phyloP scores from a whole-genome alignment of 2,113 vertebrate species.

The Catharus minimus region DNA sequence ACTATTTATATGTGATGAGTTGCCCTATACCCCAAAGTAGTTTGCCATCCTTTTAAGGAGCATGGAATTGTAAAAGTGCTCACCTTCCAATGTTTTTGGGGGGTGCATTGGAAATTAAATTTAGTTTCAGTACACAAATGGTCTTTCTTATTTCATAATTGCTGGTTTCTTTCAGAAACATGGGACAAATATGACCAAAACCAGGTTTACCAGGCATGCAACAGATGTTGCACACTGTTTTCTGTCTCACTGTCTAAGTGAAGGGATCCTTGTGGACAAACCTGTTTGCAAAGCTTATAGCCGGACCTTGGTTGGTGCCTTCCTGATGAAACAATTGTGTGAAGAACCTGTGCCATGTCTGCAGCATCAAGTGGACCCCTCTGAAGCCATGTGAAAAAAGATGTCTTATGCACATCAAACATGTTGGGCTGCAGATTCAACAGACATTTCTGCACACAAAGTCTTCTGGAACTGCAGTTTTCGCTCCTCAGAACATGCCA shows the following conservation, averaged over 20 bases:
- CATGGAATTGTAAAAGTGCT: neutral
- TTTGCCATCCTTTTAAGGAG: neutral
- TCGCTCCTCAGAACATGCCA: neutral
- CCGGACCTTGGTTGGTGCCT: neutral
- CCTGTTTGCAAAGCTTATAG: neutral
- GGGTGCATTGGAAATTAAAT: neutral
- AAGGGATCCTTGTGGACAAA: neutral
- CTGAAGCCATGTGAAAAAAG: neutral
- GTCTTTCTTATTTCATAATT: neutral
- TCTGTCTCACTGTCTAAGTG: neutral
- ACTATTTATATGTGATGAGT: neutral
- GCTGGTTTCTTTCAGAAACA: neutral
- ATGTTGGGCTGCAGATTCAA: neutral
- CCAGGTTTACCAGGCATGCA: neutral
- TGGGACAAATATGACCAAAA: fast-evolving
- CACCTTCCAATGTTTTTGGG: neutral
- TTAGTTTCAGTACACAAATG: neutral
- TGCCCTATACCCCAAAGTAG: neutral
- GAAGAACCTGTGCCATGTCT: neutral
- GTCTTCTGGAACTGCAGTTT: neutral
- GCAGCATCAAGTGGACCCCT: neutral
- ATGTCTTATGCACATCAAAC: neutral
- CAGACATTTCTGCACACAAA: neutral
- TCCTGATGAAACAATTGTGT: neutral
- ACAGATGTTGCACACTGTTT: neutral